These are phyloP conservation scores for Nyctibius bracteatus DNA, from an alignment of 2,113 vertebrate genomes.

Conservation along the genomic window DNA sequence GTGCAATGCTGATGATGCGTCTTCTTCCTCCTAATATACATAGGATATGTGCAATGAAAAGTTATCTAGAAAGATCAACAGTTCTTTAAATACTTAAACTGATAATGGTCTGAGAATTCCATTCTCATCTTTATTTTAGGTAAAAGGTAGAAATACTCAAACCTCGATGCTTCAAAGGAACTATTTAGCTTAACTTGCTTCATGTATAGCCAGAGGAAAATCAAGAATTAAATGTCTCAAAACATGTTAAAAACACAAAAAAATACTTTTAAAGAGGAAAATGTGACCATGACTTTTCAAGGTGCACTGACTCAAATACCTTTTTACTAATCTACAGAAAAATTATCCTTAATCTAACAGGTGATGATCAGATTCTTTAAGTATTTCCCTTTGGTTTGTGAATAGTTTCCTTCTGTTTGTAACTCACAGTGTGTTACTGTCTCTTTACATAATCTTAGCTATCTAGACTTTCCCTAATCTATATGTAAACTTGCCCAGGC, in stretches of 20 bases:
- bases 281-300: neutral
- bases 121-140: neutral
- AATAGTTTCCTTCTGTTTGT: neutral
- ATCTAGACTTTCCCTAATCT: neutral
- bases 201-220: neutral
- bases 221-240: neutral
- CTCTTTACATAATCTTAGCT: neutral
- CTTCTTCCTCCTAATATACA: neutral
- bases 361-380: neutral
- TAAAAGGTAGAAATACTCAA: neutral
- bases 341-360: neutral
- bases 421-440: neutral
- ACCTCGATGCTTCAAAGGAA: rapidly evolving
- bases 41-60: neutral
- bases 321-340: neutral
- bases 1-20: rapidly evolving
- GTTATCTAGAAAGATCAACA: neutral
- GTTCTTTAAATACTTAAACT: neutral
- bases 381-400: neutral
- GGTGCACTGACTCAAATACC: neutral
- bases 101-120: neutral
- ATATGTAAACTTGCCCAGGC: neutral
- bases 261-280: neutral
- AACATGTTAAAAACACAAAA: neutral
- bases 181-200: neutral